phyloP scores from a whole-genome alignment of 35 echinoderm and acorn worm genomes.

The Apostichopus parvimensis region DNA sequence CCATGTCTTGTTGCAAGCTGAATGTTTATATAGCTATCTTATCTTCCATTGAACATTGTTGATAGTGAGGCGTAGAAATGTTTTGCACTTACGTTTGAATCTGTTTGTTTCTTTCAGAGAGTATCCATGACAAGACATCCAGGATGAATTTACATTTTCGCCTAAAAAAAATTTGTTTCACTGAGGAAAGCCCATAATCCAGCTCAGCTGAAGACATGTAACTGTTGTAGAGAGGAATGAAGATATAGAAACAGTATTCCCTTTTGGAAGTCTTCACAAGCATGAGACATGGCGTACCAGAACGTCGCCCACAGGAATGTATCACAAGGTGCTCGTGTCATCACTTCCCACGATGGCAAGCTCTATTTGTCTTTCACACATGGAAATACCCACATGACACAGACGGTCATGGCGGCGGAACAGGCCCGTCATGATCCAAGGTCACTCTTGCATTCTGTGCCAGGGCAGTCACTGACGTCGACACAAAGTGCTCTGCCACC shows the following conservation, averaged over 20 bases:
- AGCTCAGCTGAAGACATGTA: not conserved
- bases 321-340: not conserved
- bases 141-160: too few relatives aligned
- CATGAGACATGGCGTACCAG: constrained; percentile 15
- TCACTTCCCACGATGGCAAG: not conserved
- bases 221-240: not conserved
- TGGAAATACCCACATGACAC: not conserved
- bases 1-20: too few relatives aligned
- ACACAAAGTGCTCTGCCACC: constrained; percentile 1
- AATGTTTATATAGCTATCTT: too few relatives aligned
- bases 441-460: not conserved
- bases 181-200: too few relatives aligned
- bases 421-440: not conserved
- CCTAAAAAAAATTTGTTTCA: too few relatives aligned
- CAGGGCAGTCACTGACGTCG: not conserved
- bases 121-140: too few relatives aligned
- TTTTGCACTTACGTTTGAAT: too few relatives aligned
- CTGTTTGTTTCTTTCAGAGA: too few relatives aligned
- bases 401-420: not conserved
- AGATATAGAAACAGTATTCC: not conserved
- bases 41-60: too few relatives aligned
- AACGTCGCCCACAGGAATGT: not conserved
- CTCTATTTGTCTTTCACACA: not conserved
- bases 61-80: too few relatives aligned
- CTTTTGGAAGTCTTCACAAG: not conserved